Evolutionary conservation across 2,797 vertebrate genomes (phyloP).

Genomic region (Phataginus tricuspis): DNA sequence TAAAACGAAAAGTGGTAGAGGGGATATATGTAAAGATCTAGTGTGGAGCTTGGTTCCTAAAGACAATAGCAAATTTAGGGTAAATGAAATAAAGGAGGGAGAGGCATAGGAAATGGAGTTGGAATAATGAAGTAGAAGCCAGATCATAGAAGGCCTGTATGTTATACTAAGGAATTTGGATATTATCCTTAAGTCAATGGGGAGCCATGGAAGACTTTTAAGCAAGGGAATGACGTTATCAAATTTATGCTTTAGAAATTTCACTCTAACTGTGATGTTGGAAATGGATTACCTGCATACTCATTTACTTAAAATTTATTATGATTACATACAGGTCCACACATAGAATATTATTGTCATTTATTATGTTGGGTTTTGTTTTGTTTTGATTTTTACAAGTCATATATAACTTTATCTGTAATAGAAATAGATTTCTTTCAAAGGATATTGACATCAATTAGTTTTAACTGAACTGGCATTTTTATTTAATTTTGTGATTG

Average conservation of each 20-base stretch:
- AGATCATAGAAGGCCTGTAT: not conserved
- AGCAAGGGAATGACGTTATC: not conserved
- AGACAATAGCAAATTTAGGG: not conserved
- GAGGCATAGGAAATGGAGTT: not conserved
- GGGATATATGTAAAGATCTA: not conserved
- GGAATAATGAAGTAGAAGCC: not conserved
- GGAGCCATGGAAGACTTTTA: not conserved
- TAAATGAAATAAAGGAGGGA: not conserved
- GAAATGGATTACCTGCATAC: not conserved
- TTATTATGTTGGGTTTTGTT: not conserved
- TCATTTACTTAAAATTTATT: slow-evolving; percentile 57
- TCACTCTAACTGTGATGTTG: not conserved
- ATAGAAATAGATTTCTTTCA: slow-evolving; percentile 1
- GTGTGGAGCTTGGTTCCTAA: not conserved
- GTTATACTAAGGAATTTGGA: not conserved
- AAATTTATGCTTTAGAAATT: slow-evolving; percentile 41
- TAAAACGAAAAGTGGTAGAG: not conserved
- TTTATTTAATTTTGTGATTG: slow-evolving; percentile 38
- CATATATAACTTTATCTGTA: not conserved
- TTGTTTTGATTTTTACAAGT: not conserved
- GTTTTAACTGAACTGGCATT: not conserved
- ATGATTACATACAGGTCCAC: not conserved
- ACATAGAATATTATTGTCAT: not conserved
- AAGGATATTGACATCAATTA: not conserved
- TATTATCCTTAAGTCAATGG: not conserved